These are phyloP conservation scores for Nothoprocta perdicaria DNA, from an alignment of 2,113 vertebrate genomes.

Conservation along the genomic window DNA sequence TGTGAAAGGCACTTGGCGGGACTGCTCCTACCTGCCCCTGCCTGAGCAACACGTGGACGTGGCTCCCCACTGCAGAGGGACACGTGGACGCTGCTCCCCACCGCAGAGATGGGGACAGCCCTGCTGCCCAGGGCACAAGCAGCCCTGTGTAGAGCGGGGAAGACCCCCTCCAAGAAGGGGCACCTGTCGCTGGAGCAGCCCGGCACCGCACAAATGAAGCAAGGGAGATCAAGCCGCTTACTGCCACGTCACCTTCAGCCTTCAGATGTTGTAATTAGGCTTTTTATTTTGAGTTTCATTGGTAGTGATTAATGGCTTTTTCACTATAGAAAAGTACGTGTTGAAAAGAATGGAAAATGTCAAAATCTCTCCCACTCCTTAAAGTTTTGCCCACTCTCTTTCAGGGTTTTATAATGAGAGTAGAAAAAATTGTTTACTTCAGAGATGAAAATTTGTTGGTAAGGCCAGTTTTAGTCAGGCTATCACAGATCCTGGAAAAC, in stretches of 20 bases:
- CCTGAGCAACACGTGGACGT: neutral
- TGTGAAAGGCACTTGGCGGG: neutral
- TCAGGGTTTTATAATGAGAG: neutral
- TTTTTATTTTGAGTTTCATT: neutral
- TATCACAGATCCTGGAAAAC: conserved; percentile 15
- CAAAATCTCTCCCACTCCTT: neutral
- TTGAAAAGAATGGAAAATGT: neutral
- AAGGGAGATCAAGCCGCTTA: neutral
- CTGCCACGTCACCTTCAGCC: neutral
- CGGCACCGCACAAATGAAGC: neutral
- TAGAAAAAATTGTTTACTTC: too few relatives aligned
- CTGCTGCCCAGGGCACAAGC: neutral
- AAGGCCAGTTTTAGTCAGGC: neutral
- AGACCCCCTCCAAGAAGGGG: neutral
- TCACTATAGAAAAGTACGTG: neutral
- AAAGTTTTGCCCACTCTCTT: neutral
- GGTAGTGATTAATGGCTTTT: neutral
- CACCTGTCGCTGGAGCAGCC: neutral
- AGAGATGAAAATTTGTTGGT: conserved; percentile 36
- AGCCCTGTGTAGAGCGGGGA: neutral
- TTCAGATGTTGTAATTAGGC: neutral
- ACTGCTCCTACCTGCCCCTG: neutral
- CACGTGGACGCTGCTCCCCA: neutral
- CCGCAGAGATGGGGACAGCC: neutral
- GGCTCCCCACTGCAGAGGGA: neutral